phyloP scores from a whole-genome alignment of 2,113 vertebrate genomes.

The Coreoperca whiteheadi region DNA sequence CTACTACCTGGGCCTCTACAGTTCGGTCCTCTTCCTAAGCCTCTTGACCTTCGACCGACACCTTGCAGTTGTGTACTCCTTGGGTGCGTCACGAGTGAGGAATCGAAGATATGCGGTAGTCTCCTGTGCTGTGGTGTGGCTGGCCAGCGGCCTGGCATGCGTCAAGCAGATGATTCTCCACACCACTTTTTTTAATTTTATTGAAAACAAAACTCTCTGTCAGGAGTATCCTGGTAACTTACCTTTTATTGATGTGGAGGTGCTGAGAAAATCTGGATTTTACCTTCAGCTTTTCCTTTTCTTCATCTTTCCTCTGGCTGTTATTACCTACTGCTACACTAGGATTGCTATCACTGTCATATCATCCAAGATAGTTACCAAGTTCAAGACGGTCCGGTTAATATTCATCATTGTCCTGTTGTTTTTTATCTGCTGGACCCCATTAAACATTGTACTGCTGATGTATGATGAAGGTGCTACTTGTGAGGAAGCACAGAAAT shows the following conservation, averaged over 20 bases:
- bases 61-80: conserved; percentile 86
- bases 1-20: conserved; percentile 86
- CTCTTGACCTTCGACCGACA: conserved; percentile 89
- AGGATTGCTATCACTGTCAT: conserved; percentile 83
- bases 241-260: accelerated
- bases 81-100: conserved; percentile 73
- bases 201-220: neutral
- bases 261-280: conserved; percentile 54
- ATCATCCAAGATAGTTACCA: conserved; percentile 79
- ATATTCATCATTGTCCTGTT: conserved; percentile 87
- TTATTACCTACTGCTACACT: conserved; percentile 85
- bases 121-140: conserved; percentile 82
- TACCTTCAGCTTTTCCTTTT: conserved; percentile 85
- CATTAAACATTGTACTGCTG: conserved; percentile 82
- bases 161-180: conserved; percentile 77
- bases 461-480: neutral
- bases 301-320: conserved; percentile 83
- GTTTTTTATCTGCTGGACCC: conserved; percentile 88
- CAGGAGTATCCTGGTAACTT: conserved; percentile 6
- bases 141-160: conserved; percentile 79
- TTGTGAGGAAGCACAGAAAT: conserved; percentile 19
- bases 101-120: conserved; percentile 75
- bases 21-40: conserved; percentile 88
- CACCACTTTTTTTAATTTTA: neutral
- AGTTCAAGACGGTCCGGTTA: conserved; percentile 84